Evolutionary conservation across 2,797 vertebrate species (phyloP).

Genomic region (Pangasius mekongensis): DNA sequence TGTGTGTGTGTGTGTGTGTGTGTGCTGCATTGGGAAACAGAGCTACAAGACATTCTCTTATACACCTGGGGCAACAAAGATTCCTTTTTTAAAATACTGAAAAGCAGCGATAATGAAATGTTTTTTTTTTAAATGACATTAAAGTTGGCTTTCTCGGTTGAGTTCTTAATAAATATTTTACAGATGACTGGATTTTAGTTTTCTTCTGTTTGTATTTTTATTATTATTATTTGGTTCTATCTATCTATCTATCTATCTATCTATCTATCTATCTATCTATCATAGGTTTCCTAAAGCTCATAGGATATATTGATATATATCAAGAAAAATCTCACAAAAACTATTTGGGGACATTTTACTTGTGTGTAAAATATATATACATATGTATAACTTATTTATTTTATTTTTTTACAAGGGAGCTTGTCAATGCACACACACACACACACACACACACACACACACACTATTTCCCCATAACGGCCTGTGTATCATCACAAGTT

Average conservation of each 20-base stretch:
- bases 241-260: too few relatives aligned
- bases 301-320: too few relatives aligned
- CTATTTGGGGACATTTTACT: background rate
- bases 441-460: slow-evolving; percentile 10
- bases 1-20: too few relatives aligned
- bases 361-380: too few relatives aligned
- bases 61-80: background rate
- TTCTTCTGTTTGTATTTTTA: background rate
- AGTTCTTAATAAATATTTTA: background rate
- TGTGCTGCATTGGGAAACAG: background rate
- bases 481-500: slow-evolving; percentile 15
- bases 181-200: background rate
- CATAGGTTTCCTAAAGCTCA: too few relatives aligned
- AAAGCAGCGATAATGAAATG: too few relatives aligned
- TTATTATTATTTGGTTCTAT: too few relatives aligned
- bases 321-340: too few relatives aligned
- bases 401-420: background rate
- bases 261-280: too few relatives aligned
- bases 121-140: background rate
- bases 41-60: background rate
- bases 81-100: background rate
- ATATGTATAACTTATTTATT: too few relatives aligned
- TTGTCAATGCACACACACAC: background rate
- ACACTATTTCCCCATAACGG: background rate
- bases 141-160: background rate